Conservation (phyloP, 2,888 invertebrate species). For the Callinectes sapidus region DNA sequence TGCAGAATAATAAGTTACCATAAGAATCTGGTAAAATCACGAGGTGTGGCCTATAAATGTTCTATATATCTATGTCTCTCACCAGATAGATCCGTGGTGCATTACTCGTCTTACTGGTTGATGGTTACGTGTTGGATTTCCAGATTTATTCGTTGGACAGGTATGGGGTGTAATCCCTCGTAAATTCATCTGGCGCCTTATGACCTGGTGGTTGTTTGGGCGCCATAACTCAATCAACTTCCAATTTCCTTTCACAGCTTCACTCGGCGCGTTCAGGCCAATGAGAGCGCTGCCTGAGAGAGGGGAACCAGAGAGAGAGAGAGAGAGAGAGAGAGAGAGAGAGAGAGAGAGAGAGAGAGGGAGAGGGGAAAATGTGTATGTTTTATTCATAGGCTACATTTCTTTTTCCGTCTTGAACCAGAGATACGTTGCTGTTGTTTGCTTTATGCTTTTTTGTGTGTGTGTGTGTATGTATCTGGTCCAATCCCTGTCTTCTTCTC, state of each 20-base stretch:
- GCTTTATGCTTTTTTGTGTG: neutral
- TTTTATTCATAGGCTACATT: neutral
- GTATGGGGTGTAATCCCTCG: no score
- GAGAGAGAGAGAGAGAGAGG: neutral
- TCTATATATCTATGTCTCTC: no score
- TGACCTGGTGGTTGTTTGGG: no score
- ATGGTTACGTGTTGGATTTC: no score
- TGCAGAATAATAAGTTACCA: no score
- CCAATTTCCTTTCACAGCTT: neutral
- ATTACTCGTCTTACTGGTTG: no score
- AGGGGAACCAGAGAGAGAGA: neutral
- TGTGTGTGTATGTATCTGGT: neutral
- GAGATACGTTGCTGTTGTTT: neutral
- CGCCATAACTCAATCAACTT: no score
- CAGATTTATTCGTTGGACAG: no score
- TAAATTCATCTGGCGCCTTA: no score
- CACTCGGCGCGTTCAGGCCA: neutral
- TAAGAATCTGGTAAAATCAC: no score
- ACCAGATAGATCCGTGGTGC: no score
- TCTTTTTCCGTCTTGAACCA: neutral
- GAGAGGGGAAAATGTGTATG: neutral
- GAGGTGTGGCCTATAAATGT: no score
- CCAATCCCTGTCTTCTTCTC: neutral
- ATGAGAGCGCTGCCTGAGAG: neutral
- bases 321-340: neutral